Conservation (phyloP, 2,797 vertebrate species). For the Chiloscyllium punctatum region DNA sequence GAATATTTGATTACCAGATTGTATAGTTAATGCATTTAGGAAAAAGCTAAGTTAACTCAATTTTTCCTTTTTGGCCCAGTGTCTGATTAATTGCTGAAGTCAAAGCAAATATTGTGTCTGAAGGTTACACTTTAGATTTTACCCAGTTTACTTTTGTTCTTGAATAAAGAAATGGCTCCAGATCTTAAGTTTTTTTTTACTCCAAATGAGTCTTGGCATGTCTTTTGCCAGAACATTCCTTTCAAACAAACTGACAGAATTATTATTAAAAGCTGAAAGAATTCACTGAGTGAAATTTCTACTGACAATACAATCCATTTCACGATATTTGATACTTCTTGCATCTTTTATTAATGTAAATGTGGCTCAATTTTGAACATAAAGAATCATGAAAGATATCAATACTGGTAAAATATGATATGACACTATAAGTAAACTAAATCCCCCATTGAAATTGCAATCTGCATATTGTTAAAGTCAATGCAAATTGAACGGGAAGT, state of each 20-base stretch:
- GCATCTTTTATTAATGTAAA: background rate
- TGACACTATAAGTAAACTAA: background rate
- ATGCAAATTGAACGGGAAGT: background rate
- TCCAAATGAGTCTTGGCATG: background rate
- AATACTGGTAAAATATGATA: background rate
- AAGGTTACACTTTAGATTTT: background rate
- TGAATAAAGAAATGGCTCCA: background rate
- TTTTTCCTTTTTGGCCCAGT: background rate
- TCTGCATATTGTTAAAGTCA: background rate
- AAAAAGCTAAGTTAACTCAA: background rate
- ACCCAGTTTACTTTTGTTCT: background rate
- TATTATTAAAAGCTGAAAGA: background rate
- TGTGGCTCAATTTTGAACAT: background rate
- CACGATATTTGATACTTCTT: background rate
- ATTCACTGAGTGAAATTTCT: background rate
- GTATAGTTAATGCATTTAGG: background rate
- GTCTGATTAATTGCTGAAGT: background rate
- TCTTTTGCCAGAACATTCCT: background rate
- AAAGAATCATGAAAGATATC: background rate
- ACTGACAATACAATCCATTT: background rate
- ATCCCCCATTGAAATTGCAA: background rate
- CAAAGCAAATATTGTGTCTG: background rate
- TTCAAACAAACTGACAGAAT: background rate
- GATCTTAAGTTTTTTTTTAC: background rate
- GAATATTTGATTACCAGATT: background rate